These are phyloP conservation scores for Congeria kusceri DNA, from an alignment of 2,888 invertebrate genomes.

Conservation along the genomic window DNA sequence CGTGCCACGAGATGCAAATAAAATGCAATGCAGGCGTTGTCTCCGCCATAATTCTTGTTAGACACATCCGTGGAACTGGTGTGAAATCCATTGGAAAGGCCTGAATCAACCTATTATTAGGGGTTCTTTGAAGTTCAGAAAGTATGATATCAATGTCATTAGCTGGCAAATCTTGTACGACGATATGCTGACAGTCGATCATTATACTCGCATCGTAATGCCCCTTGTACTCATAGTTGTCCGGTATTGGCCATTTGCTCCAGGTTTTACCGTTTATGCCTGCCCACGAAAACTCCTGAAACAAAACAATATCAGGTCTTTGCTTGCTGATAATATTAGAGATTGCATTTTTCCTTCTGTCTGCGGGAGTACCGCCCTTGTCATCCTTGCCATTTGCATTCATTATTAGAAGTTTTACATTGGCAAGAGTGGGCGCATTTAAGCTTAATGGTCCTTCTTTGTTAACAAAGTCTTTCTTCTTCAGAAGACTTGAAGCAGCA, in stretches of 20 bases:
- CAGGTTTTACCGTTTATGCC: conserved; percentile 7
- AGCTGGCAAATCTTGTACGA: too few relatives aligned
- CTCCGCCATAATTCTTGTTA: conserved; percentile 14
- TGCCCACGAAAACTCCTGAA: too few relatives aligned
- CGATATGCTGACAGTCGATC: too few relatives aligned
- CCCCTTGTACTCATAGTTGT: conserved; percentile 36
- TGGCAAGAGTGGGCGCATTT: too few relatives aligned
- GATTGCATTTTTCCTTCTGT: conserved; percentile 37
- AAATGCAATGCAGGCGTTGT: conserved; percentile 33
- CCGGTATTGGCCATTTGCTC: conserved; percentile 38
- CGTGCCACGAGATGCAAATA: conserved; percentile 59
- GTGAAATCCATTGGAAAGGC: conserved; percentile 44
- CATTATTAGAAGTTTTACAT: too few relatives aligned
- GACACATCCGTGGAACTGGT: conserved; percentile 51
- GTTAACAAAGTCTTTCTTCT: too few relatives aligned
- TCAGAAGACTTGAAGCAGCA: too few relatives aligned
- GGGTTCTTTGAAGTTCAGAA: conserved; percentile 25
- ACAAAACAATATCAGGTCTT: too few relatives aligned
- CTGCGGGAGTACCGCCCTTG: conserved; percentile 17
- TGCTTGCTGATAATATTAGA: conserved; percentile 26
- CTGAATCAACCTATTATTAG: conserved; percentile 33
- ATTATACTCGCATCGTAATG: conserved; percentile 1
- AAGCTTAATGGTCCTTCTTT: too few relatives aligned
- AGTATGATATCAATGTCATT: conserved; percentile 29
- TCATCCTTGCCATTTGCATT: too few relatives aligned